phyloP scores from a whole-genome alignment of 2,113 vertebrate species.

The Chaetops frenatus region DNA sequence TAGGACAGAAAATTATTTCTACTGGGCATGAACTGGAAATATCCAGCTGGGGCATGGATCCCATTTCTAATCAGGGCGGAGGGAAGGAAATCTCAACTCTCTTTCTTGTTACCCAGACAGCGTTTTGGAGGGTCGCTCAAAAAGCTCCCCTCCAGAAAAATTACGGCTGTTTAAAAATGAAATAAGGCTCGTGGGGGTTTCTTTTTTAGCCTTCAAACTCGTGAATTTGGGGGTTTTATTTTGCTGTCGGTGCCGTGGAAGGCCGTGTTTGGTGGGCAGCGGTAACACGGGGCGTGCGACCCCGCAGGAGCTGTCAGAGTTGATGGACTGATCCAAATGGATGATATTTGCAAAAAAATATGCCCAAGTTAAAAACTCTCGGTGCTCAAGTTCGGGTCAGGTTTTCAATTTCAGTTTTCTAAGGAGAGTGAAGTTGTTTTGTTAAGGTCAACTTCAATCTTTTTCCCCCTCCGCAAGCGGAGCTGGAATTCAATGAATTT shows the following conservation, averaged over 20 bases:
- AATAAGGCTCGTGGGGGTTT: not conserved
- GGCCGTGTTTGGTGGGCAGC: not conserved
- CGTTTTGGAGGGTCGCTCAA: not conserved
- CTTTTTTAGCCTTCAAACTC: not conserved
- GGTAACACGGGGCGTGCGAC: not conserved
- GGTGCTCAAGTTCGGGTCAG: not conserved
- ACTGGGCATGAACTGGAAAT: constrained; percentile 43
- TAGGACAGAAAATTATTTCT: constrained; percentile 22
- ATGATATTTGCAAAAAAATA: constrained; percentile 1
- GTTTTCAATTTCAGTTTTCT: constrained; percentile 23
- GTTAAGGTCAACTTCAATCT: not conserved
- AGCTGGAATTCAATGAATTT: not conserved
- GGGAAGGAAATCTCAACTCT: not conserved
- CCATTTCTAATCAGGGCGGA: not conserved
- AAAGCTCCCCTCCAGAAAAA: not conserved
- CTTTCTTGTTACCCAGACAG: not conserved
- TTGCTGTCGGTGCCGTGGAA: fast-evolving
- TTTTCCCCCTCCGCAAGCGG: not conserved
- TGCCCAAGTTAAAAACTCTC: not conserved
- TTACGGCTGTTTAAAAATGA: not conserved
- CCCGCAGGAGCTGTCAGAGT: constrained; percentile 46
- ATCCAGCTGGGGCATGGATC: not conserved
- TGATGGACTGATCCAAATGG: constrained; percentile 67
- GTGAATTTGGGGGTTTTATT: not conserved
- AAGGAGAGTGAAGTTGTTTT: constrained; percentile 26